A percentile compares a stretch with the other conserved stretches of the same genome.
Evolutionary conservation across 2,888 invertebrate species (phyloP).

Genomic region (Asteroscopus sphinx): DNA sequence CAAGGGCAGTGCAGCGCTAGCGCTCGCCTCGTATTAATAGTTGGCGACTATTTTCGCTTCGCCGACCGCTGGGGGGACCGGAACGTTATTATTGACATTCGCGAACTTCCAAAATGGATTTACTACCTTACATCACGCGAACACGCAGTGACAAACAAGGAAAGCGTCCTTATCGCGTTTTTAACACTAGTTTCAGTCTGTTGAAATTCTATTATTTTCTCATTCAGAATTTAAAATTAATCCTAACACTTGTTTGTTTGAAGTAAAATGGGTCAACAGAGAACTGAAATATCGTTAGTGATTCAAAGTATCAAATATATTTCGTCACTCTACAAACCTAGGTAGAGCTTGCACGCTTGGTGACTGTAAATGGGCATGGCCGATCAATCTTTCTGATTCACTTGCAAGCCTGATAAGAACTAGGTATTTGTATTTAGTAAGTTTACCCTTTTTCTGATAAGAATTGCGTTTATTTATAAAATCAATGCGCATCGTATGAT

Average conservation of each 20-base stretch:
- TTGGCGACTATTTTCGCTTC: constrained; percentile 88
- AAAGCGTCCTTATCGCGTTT: constrained; percentile 30
- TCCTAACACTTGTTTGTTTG: constrained; percentile 4
- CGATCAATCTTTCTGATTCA: constrained; percentile 36
- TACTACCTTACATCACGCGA: constrained; percentile 72
- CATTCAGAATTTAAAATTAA: neutral
- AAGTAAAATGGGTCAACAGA: constrained; percentile 24
- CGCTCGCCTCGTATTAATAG: constrained; percentile 87
- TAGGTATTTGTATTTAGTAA: no score
- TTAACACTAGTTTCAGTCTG: constrained; percentile 1
- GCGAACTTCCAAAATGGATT: constrained; percentile 80
- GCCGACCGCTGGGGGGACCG: constrained; percentile 82
- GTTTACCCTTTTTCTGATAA: constrained; percentile 44
- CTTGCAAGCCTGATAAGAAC: constrained; percentile 44
- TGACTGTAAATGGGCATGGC: constrained; percentile 10
- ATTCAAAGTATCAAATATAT: constrained; percentile 38
- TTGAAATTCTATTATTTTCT: constrained; percentile 6
- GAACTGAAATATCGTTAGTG: constrained; percentile 15
- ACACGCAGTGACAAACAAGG: constrained; percentile 43
- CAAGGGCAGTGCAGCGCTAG: constrained; percentile 89
- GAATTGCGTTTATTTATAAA: constrained; percentile 22
- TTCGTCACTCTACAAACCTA: constrained; percentile 20
- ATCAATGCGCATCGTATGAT: constrained; percentile 6
- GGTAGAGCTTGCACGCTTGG: constrained; percentile 6
- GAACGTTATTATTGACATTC: constrained; percentile 89